Percentiles rank a stretch among this genome's conserved stretches.
phyloP scores from a whole-genome alignment of 2,113 vertebrate genomes.

The Etheostoma spectabile region DNA sequence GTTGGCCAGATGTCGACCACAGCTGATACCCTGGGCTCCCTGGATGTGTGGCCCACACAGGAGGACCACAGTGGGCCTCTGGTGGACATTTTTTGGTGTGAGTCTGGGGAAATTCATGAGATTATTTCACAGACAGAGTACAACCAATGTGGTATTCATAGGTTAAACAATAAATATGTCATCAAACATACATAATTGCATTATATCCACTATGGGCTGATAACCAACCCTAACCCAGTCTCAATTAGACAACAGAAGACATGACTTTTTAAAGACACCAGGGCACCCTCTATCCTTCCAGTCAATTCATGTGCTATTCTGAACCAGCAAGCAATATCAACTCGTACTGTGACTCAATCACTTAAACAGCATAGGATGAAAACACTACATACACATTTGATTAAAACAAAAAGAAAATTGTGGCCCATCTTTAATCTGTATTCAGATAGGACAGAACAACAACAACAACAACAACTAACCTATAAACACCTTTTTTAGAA shows the following conservation, averaged over 20 bases:
- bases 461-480: background rate
- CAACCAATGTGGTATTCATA: background rate
- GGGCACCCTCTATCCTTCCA: background rate
- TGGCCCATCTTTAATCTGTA: no score
- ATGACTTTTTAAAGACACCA: background rate
- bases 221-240: background rate
- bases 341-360: background rate
- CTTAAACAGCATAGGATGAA: background rate
- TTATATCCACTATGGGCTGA: background rate
- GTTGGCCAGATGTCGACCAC: slow-evolving; percentile 92
- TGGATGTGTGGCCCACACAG: slow-evolving; percentile 93
- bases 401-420: background rate
- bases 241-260: background rate
- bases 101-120: slow-evolving; percentile 79
- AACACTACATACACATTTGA: background rate
- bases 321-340: background rate
- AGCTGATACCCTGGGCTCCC: slow-evolving; percentile 95
- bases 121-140: background rate
- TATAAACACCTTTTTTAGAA: background rate
- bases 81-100: slow-evolving; percentile 95
- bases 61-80: slow-evolving; percentile 91
- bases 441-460: background rate
- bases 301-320: background rate
- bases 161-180: background rate
- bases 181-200: background rate